phyloP scores from a whole-genome alignment of 2,113 vertebrate species.

The Chrysemys picta region DNA sequence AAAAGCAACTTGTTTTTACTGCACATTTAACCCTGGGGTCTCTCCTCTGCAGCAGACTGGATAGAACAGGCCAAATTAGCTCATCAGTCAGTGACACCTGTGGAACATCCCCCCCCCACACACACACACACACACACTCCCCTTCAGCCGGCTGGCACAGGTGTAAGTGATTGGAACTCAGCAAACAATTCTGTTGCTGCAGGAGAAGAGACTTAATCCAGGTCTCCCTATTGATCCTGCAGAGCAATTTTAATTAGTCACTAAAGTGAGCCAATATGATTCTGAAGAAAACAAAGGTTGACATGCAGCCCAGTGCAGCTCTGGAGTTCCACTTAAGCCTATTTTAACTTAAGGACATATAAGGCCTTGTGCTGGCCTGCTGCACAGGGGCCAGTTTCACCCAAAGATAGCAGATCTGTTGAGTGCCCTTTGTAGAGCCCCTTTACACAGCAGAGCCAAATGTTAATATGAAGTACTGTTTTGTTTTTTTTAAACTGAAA shows the following conservation, averaged over 20 bases:
- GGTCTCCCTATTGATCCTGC: neutral
- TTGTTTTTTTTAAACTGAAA: neutral
- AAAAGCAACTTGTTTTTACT: neutral
- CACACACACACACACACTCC: too few species aligned
- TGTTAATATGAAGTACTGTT: neutral
- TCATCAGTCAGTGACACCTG: fast-evolving
- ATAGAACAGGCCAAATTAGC: too few species aligned
- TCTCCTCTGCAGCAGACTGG: neutral
- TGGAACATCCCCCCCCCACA: neutral
- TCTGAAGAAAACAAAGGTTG: neutral
- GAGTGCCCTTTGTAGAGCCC: fast-evolving
- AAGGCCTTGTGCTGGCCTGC: neutral
- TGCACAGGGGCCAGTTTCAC: neutral
- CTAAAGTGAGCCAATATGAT: neutral
- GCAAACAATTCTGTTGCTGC: neutral
- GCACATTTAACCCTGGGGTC: neutral
- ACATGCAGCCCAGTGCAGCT: neutral
- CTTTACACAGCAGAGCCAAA: neutral
- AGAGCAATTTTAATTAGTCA: neutral
- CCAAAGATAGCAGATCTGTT: neutral
- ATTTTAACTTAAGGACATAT: neutral
- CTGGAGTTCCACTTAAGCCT: neutral
- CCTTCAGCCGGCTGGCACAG: neutral
- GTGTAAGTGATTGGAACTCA: fast-evolving
- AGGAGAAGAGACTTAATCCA: neutral